Conservation (phyloP, 53 echinoderm and acorn worm species). For the Paracentrotus lividus region DNA sequence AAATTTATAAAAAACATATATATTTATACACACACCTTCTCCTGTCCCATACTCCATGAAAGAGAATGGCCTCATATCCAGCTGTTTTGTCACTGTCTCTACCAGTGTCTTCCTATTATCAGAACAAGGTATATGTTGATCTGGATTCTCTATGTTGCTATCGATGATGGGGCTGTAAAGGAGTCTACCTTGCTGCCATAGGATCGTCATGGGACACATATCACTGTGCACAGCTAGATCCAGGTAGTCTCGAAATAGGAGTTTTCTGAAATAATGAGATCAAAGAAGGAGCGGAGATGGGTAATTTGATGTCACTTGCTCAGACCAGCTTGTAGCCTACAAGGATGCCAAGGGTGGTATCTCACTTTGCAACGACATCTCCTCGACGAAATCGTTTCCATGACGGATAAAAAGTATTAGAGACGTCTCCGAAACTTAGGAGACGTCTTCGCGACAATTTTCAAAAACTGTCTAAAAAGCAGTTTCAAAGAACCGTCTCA, state of each 20-base stretch:
- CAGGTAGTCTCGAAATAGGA: conserved; percentile 62
- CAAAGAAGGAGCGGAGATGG: not conserved
- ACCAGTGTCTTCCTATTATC: conserved; percentile 40
- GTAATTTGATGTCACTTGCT: no score
- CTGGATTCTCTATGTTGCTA: conserved; percentile 20
- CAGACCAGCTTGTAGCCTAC: no score
- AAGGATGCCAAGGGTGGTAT: no score
- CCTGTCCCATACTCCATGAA: conserved; percentile 66
- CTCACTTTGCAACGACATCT: no score
- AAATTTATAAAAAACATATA: no score
- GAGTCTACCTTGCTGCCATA: conserved; percentile 70
- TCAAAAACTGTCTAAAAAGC: no score
- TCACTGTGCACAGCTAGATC: conserved; percentile 51
- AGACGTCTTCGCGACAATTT: no score
- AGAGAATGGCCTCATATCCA: conserved; percentile 67
- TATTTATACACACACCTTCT: conserved; percentile 40
- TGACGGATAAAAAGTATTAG: no score
- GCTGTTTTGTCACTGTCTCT: conserved; percentile 4
- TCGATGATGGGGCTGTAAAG: conserved; percentile 63
- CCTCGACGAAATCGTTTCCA: no score
- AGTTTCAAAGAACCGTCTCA: no score
- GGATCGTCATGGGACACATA: conserved; percentile 72
- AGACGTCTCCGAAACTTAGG: no score
- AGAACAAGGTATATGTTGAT: conserved; percentile 36
- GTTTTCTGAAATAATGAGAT: not conserved